Conservation (phyloP, 2,888 invertebrate species). For the Thera britannica region DNA sequence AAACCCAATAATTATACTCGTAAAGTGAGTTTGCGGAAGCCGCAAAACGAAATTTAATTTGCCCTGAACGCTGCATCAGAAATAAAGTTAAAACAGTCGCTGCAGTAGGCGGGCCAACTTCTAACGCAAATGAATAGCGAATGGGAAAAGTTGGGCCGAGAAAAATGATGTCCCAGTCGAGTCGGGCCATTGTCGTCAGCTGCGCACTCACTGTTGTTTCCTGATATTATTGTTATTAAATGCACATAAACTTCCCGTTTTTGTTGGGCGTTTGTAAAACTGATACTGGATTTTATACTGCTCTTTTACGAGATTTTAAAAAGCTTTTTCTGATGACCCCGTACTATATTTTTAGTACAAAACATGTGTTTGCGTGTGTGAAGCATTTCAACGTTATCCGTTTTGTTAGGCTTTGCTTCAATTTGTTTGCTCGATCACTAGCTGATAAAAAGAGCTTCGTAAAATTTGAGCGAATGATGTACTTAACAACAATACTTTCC, state of each 20-base stretch:
- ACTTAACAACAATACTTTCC: slow-evolving; percentile 7
- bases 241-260: slow-evolving; percentile 56
- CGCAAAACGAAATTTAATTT: slow-evolving; percentile 85
- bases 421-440: slow-evolving; percentile 3
- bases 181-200: slow-evolving; percentile 66
- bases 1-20: slow-evolving; percentile 77
- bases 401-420: not conserved
- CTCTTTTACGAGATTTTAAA: slow-evolving; percentile 8
- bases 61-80: slow-evolving; percentile 84
- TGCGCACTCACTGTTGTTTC: slow-evolving; percentile 61
- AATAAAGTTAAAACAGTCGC: slow-evolving; percentile 84
- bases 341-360: slow-evolving; percentile 3
- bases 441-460: not conserved
- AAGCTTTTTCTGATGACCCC: slow-evolving; percentile 15
- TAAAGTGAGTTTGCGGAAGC: slow-evolving; percentile 81
- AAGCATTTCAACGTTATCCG: slow-evolving; percentile 1
- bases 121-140: slow-evolving; percentile 85
- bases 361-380: slow-evolving; percentile 1
- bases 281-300: slow-evolving; percentile 19
- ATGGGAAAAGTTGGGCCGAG: slow-evolving; percentile 82
- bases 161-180: slow-evolving; percentile 82
- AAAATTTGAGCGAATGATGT: slow-evolving; percentile 9
- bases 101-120: slow-evolving; percentile 81
- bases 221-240: slow-evolving; percentile 76
- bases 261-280: slow-evolving; percentile 30